Conservation (phyloP, 2,113 vertebrate species). For the Eretmochelys imbricata region DNA sequence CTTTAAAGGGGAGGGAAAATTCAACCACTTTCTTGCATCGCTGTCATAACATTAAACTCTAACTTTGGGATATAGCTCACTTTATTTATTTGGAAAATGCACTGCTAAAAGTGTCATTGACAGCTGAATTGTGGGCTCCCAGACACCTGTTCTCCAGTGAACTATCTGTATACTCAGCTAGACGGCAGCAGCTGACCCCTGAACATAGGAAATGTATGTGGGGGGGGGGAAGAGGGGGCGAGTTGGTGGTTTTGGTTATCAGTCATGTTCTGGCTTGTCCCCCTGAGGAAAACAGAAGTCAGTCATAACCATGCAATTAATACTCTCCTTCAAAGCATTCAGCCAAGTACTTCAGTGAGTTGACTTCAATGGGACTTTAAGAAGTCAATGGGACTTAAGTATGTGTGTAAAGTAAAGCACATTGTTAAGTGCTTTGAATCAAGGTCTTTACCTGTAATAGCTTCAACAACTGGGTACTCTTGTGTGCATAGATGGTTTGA, state of each 20-base stretch:
- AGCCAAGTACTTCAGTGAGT: neutral
- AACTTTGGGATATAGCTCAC: neutral
- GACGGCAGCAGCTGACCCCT: neutral
- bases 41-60: neutral
- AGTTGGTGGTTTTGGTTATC: neutral
- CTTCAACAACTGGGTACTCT: neutral
- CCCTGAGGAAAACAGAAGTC: neutral
- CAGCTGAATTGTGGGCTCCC: neutral
- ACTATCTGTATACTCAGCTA: neutral
- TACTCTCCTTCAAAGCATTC: neutral
- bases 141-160: constrained; percentile 28
- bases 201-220: neutral
- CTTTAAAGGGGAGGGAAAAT: neutral
- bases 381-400: neutral
- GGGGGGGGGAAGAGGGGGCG: rapidly evolving
- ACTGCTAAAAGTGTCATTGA: neutral
- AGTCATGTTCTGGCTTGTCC: neutral
- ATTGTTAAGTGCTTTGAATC: neutral
- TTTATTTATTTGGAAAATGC: neutral
- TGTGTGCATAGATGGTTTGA: neutral
- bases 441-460: neutral
- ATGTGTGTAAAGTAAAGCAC: neutral
- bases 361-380: neutral
- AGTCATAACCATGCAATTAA: neutral
- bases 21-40: neutral